Conservation (phyloP, 2,797 vertebrate species). For the Aphelocoma californica region DNA sequence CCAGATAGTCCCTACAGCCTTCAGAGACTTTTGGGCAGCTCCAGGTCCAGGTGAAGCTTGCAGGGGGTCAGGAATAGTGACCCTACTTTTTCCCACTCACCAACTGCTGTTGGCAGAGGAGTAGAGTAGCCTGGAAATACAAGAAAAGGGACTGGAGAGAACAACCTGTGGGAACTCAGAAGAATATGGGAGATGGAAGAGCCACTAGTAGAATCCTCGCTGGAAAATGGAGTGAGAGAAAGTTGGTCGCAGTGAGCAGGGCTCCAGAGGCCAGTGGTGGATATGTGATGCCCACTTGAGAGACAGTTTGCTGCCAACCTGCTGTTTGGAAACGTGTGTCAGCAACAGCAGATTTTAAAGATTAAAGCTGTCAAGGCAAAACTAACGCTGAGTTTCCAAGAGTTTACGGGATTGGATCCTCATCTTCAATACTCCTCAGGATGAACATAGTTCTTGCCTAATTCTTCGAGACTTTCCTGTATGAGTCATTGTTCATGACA, state of each 20-base stretch:
- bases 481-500: conserved; percentile 76
- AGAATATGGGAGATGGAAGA: neutral
- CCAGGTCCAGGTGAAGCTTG: neutral
- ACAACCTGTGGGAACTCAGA: neutral
- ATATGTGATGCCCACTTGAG: neutral
- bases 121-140: neutral
- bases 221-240: neutral
- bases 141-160: neutral
- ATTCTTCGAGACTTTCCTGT: conserved; percentile 69
- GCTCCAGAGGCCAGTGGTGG: neutral
- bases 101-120: neutral
- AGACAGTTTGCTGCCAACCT: neutral
- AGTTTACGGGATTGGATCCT: conserved; percentile 26
- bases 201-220: neutral
- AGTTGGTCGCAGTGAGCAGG: neutral
- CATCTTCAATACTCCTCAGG: conserved; percentile 58
- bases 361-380: conserved; percentile 47
- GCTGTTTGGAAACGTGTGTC: neutral
- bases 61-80: neutral
- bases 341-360: conserved; percentile 16
- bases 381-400: conserved; percentile 32
- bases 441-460: conserved; percentile 75
- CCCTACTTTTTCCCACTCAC: neutral
- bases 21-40: neutral
- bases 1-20: neutral